Base-by-base conservation (phyloP, 2,888 invertebrate species). In the Chalcis sispes region DNA sequence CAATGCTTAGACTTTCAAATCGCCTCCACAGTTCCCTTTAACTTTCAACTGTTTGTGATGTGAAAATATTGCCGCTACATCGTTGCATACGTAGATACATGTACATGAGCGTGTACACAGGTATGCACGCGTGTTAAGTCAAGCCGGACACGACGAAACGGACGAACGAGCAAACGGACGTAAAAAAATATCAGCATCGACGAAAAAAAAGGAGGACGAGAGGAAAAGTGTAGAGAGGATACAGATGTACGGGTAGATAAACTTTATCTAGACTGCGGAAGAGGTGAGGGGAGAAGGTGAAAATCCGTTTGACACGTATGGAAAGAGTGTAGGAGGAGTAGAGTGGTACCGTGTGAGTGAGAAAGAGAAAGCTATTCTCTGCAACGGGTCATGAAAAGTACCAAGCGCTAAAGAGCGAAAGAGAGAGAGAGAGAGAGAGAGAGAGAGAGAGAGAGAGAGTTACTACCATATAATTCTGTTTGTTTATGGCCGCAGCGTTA, bases 401-500 rank as follows among this genome's bases (percentile, higher is more conserved):
- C 67, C 72, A 20, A 72, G 72, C 70, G 40, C n/a, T n/a, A 36
- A 10, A 50, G 4, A 36, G 42, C 15, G 48, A n/a, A n/a, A n/a
- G n/a, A n/a, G n/a, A n/a, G n/a, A n/a, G n/a, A n/a, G n/a, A n/a
- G n/a, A n/a, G n/a, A n/a, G n/a, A n/a, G n/a, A n/a, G n/a, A n/a
- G n/a, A n/a, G n/a, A n/a, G n/a, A n/a, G n/a, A n/a, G n/a, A n/a
- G n/a, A n/a, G n/a, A n/a, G 23, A 40, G 54, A 27, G 58, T 71
- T 59, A 79, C 27, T 79, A 79, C 81, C 82, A 83, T 85, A 86
- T 87, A 87, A 86, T 87, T 86, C 85, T 84, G 86, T 87, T 87
- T 86, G 86, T 87, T 87, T 86, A 87, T 86, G 85, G 84, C 81
- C 81, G 79, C 79, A 80, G 81, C 80, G 83, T 82, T 82, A 82